Base-by-base conservation (phyloP, 2,113 vertebrate species). In the Lagopus muta region DNA sequence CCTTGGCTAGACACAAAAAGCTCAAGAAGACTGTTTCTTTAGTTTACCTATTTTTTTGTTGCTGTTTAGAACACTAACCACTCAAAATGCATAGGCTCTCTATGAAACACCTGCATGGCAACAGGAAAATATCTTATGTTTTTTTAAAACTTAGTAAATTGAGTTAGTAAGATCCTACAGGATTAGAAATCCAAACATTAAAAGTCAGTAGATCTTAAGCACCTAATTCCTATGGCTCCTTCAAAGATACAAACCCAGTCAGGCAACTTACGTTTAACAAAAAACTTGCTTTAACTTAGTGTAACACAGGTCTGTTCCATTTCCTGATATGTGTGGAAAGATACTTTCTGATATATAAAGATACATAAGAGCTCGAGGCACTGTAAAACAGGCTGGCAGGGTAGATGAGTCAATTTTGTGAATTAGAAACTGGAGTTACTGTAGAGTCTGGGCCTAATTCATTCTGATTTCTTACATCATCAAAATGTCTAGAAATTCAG, bases 1-100 rank as follows among this genome's bases (percentile, higher is more conserved):
- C 66, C 60, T 93, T 92, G 86, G 62, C 77, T 84, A 75, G 74
- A 85, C 21, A 82, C 43, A 90, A 89, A 90, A 84, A 78, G 24
- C 20, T 75, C 48, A 80, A 82, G 40, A 70, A 45, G 57, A 82
- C 8, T 24, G 20, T 16, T 88, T n/a, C 57, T 86, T 80, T 57
- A 72, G 77, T 86, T 82, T 90, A 30, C 43, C 67, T 89, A 19
- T 84, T 15, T 65, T 27, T 43, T 74, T 48, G 64, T 87, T 43
- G 83, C 60, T 4, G 28, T 43, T 32, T 43, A 43, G 45, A 92
- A 65, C 36, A 92, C 4, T 7, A 85, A 30, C 17, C 38, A 70
- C 50, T 55, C 47, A 82, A 81, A 90, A 75, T 28, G n/a, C 62
- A 86, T 3, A 34, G 5, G 14, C 24, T 83, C 18, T 83, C 85